phyloP scores from a whole-genome alignment of 1,140 invertebrate genomes.

The Cydia splendana region DNA sequence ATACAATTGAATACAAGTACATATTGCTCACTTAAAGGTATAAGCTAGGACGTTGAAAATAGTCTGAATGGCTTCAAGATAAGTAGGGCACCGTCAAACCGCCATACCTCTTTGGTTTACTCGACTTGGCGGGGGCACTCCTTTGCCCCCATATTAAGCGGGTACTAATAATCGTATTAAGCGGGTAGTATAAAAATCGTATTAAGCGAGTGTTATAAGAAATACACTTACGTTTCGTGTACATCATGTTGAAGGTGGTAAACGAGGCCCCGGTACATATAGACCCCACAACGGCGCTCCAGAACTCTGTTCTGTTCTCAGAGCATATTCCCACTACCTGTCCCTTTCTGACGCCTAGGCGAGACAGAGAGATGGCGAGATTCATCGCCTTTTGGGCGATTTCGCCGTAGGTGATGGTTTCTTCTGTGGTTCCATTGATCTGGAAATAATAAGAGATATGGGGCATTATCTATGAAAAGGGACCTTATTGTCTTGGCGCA shows the following conservation, averaged over 20 bases:
- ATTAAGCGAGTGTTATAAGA: neutral
- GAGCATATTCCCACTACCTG: conserved; percentile 59
- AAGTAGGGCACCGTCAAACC: no score
- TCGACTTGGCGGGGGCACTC: no score
- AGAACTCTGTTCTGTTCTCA: conserved; percentile 60
- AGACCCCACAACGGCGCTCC: conserved; percentile 49
- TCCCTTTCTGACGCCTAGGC: conserved; percentile 57
- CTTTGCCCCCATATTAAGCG: no score
- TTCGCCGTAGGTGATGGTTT: conserved; percentile 49
- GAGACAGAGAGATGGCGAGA: conserved; percentile 56
- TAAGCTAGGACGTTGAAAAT: no score
- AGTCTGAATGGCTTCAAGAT: no score
- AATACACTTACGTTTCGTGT: conserved; percentile 50
- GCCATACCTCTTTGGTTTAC: no score
- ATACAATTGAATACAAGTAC: no score
- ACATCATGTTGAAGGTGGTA: conserved; percentile 54
- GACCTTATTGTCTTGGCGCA: no score
- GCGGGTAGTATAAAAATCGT: no score
- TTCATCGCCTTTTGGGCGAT: conserved; percentile 58
- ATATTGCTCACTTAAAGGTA: no score
- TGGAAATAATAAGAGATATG: conserved; percentile 40
- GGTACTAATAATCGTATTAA: no score
- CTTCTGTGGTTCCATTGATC: conserved; percentile 57
- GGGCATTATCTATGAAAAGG: no score
- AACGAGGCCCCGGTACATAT: conserved; percentile 52